A percentile compares a stretch with the other conserved stretches of the same genome.
phyloP scores from a whole-genome alignment of 1,140 invertebrate species.

The Oppia nitens region DNA sequence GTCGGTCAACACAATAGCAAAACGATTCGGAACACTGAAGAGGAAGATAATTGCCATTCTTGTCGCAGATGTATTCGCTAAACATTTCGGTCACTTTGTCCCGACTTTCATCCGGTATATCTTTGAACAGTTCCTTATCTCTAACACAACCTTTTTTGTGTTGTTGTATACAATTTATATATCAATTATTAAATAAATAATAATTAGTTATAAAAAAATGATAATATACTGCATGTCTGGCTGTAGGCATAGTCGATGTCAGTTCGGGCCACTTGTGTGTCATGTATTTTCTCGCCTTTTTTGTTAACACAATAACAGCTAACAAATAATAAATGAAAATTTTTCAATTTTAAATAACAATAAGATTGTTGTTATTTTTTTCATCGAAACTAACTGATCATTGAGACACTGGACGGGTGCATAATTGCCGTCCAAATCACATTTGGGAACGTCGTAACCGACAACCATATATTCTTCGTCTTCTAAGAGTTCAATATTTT shows the following conservation, averaged over 20 bases:
- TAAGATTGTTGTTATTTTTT: background rate
- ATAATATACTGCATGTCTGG: background rate
- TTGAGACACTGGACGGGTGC: constrained; percentile 18
- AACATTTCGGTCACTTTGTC: constrained; percentile 12
- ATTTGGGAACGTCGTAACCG: constrained; percentile 16
- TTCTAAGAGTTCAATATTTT: background rate
- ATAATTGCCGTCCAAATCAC: constrained; percentile 19
- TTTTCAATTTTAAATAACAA: background rate
- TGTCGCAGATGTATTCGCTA: constrained; percentile 9
- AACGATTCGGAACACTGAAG: constrained; percentile 1
- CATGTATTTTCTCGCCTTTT: constrained; percentile 5
- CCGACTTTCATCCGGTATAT: background rate
- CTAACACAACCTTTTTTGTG: constrained; percentile 10
- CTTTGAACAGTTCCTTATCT: constrained; percentile 6
- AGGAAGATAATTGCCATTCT: constrained; percentile 13
- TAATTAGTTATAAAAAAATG: background rate
- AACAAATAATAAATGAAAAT: background rate
- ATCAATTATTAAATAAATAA: background rate
- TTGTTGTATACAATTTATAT: background rate
- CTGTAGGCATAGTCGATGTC: background rate
- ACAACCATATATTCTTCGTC: background rate
- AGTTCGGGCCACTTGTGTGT: background rate
- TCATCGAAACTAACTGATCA: constrained; percentile 8
- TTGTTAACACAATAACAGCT: constrained; percentile 18
- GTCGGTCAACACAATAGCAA: constrained; percentile 7